These are phyloP conservation scores for Arbacia lixula DNA, from an alignment of 53 echinoderm and acorn worm genomes.

Conservation along the genomic window DNA sequence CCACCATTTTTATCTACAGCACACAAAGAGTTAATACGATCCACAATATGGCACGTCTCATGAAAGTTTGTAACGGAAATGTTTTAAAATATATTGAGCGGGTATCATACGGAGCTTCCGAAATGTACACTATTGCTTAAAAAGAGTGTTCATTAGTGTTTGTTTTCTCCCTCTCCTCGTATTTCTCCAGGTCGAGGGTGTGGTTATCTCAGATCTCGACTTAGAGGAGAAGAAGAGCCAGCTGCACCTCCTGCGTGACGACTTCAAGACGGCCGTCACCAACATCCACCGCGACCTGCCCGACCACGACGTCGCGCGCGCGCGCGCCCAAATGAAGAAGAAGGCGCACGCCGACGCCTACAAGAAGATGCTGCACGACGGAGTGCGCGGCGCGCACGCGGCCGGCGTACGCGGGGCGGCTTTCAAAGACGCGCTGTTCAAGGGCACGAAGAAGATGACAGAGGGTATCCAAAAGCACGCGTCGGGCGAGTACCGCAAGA, in stretches of 20 bases:
- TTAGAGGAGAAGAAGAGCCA: slow-evolving; percentile 41
- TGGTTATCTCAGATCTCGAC: slow-evolving; percentile 12
- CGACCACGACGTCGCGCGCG: not conserved
- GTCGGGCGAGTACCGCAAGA: slow-evolving; percentile 7
- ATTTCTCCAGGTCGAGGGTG: slow-evolving; percentile 30
- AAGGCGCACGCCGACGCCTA: slow-evolving; percentile 12
- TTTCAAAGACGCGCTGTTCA: slow-evolving; percentile 7
- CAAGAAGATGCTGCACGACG: slow-evolving; percentile 21
- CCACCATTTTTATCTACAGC: too few relatives aligned
- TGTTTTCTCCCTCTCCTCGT: not conserved
- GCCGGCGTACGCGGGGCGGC: not conserved
- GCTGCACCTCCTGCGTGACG: slow-evolving; percentile 12
- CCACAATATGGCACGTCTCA: too few relatives aligned
- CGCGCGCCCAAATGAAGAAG: slow-evolving; percentile 14
- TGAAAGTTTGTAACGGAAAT: too few relatives aligned
- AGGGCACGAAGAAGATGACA: slow-evolving; percentile 20
- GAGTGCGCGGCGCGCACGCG: not conserved
- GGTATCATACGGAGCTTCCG: too few relatives aligned
- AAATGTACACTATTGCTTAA: too few relatives aligned
- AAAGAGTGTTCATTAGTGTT: too few relatives aligned
- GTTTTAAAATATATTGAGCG: too few relatives aligned
- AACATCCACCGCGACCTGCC: slow-evolving; percentile 9
- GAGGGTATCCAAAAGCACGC: slow-evolving; percentile 29
- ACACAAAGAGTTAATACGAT: too few relatives aligned
- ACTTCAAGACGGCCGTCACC: slow-evolving; percentile 31